Evolutionary conservation across 1,140 invertebrate species (phyloP), one percentile per base, ranked within the genome.

Genomic region (Bathynomus jamesi): DNA sequence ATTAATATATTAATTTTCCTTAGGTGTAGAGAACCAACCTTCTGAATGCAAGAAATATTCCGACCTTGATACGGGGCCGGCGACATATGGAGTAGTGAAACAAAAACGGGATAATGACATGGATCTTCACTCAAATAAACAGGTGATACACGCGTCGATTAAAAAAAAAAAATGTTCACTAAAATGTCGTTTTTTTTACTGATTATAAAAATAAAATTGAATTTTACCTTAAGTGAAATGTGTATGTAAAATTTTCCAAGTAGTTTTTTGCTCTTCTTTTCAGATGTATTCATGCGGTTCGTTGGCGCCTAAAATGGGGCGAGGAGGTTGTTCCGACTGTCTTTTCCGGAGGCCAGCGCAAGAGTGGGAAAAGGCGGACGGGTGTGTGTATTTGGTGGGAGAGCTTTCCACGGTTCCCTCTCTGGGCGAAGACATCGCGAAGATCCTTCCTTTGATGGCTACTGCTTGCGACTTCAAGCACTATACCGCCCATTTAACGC

Each of bases 231-330:
- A 13, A 13, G n/a, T 13, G 46, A 13, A 13, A 53, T 53, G 11
- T 13, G 28, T 63, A 24, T 7, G 24, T 63, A 28, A n/a, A 63
- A 5, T 7, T 7, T 5, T n/a, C 28, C 61, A 5, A n/a, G n/a
- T n/a, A n/a, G n/a, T n/a, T n/a, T n/a, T 71, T 70, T 70, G 27
- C 21, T 64, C 67, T 28, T 67, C 71, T 40, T 74, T 63, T 61
- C 76, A 85, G 84, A 86, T 85, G 85, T 86, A 85, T 78, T 86
- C 85, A 0, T 86, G 85, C 83, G 85, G 85, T 0, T 86, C 85
- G 4, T 78, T 86, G 78, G 85, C 85, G 11, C 85, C 85, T 28
- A 86, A 85, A 78, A 85, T 86, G 85, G 81, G 83, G 25, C 78
- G 84, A 60, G 82, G 82, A 25, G 83, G 84, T 4, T 85, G 84